A percentile compares a stretch with the other conserved stretches of the same genome.
These are phyloP conservation scores for Atta cephalotes DNA, from an alignment of 1,140 invertebrate genomes.

Conservation along the genomic window DNA sequence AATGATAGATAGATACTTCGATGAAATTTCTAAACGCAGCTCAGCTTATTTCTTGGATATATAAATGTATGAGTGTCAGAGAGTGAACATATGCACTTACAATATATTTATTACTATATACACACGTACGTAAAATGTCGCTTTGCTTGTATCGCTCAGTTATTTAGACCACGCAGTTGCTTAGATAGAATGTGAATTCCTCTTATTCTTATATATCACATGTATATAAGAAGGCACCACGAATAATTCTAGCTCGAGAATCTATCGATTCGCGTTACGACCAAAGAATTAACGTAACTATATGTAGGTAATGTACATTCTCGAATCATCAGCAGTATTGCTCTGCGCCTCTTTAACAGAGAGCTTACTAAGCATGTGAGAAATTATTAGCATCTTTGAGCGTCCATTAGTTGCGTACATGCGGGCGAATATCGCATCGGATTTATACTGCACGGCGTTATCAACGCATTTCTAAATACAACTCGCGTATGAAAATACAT, in stretches of 20 bases:
- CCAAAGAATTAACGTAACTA: constrained; percentile 21
- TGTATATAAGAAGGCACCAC: constrained; percentile 79
- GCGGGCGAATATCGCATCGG: constrained; percentile 4
- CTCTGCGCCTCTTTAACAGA: neutral
- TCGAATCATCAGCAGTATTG: constrained; percentile 10
- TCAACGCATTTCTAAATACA: constrained; percentile 22
- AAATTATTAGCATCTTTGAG: constrained; percentile 19
- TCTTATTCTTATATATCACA: constrained; percentile 80
- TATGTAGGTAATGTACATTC: constrained; percentile 23
- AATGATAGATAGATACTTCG: no score
- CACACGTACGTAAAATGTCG: constrained; percentile 61
- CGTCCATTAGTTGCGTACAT: neutral
- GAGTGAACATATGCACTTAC: constrained; percentile 47
- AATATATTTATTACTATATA: constrained; percentile 70
- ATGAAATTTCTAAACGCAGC: no score
- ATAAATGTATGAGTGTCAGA: constrained; percentile 12
- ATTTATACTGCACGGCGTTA: constrained; percentile 10
- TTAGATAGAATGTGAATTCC: constrained; percentile 59
- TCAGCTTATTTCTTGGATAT: no score
- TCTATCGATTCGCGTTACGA: constrained; percentile 27
- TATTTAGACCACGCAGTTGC: constrained; percentile 50
- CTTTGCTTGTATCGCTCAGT: constrained; percentile 55
- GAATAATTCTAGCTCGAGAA: constrained; percentile 65
- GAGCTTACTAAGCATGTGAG: neutral
- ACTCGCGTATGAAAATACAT: constrained; percentile 22